These are phyloP conservation scores for Acromyrmex heyeri DNA, from an alignment of 1,140 invertebrate species.

Conservation along the genomic window DNA sequence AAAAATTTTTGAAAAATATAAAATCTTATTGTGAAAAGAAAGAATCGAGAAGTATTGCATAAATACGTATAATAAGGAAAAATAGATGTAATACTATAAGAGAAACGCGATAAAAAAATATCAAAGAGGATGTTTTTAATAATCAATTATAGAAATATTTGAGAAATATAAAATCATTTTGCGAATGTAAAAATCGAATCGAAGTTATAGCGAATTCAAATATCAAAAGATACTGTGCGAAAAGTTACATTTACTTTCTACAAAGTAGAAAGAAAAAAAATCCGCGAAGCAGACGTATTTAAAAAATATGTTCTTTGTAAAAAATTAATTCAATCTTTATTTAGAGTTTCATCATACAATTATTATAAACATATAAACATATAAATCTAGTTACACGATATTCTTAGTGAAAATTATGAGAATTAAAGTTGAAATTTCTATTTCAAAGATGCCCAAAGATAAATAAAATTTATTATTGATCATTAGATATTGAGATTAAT, in stretches of 20 bases:
- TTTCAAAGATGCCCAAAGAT: neutral
- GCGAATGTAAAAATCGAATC: neutral
- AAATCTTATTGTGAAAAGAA: no score
- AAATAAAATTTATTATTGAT: neutral
- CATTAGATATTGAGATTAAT: neutral
- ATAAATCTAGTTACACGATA: neutral
- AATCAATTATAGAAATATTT: neutral
- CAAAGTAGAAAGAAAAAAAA: neutral
- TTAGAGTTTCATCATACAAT: neutral
- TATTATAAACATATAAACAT: neutral
- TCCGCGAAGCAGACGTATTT: neutral
- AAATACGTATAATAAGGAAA: no score
- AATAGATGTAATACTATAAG: no score
- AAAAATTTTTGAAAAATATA: no score
- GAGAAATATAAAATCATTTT: neutral
- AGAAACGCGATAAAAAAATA: neutral
- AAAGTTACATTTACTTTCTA: neutral
- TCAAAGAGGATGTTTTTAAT: no score
- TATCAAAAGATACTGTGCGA: neutral
- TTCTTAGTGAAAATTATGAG: neutral
- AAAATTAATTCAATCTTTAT: neutral
- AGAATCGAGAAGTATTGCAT: no score
- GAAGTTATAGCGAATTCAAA: conserved; percentile 20
- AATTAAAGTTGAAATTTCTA: neutral
- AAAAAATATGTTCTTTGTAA: neutral